These are phyloP conservation scores for Drosophila ananassae DNA, from an alignment of 1,140 invertebrate species.

Conservation along the genomic window DNA sequence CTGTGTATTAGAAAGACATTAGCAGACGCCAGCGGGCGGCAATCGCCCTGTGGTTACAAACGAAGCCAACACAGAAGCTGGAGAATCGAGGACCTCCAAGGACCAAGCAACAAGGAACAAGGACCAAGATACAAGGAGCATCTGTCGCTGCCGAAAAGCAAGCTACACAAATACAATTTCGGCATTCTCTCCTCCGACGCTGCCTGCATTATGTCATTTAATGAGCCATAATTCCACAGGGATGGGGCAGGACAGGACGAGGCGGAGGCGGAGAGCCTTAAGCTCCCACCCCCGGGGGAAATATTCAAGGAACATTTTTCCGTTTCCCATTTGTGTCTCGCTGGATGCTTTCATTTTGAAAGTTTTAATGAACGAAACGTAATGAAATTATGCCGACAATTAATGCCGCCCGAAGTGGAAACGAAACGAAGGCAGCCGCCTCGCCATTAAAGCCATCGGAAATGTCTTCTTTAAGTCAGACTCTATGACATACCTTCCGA, in stretches of 20 bases:
- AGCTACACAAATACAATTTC: conserved; percentile 43
- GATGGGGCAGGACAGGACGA: conserved; percentile 6
- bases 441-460: conserved; percentile 22
- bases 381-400: conserved; percentile 75
- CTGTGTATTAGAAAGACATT: conserved; percentile 78
- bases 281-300: conserved; percentile 37
- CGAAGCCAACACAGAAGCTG: conserved; percentile 10
- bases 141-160: conserved; percentile 35
- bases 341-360: conserved; percentile 51
- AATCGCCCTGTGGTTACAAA: conserved; percentile 37
- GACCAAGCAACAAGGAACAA: neutral
- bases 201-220: conserved; percentile 72
- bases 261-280: neutral
- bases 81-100: neutral
- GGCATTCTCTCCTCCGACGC: conserved; percentile 19
- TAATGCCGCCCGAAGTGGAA: conserved; percentile 52
- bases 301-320: conserved; percentile 34
- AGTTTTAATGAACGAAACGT: conserved; percentile 74
- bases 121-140: conserved; percentile 19
- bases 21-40: conserved; percentile 45
- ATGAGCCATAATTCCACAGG: conserved; percentile 72
- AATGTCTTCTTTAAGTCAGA: neutral
- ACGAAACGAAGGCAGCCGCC: conserved; percentile 15
- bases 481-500: no score
- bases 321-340: conserved; percentile 37